These are phyloP conservation scores for Colossoma macropomum DNA, from an alignment of 2,113 vertebrate genomes.

Conservation along the genomic window DNA sequence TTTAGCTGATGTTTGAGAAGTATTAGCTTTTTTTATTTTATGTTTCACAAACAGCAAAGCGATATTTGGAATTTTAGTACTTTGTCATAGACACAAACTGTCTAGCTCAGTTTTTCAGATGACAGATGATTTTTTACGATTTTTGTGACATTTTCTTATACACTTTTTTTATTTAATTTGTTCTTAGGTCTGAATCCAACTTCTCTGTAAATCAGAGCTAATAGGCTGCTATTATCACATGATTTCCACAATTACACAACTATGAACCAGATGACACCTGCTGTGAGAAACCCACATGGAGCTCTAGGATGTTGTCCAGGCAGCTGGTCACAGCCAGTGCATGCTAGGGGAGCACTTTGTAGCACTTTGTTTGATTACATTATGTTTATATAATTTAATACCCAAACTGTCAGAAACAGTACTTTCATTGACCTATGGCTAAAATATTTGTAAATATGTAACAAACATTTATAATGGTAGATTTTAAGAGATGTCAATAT, in stretches of 20 bases:
- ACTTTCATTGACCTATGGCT: background rate
- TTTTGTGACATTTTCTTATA: background rate
- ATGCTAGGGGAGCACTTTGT: background rate
- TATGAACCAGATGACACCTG: background rate
- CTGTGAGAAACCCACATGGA: background rate
- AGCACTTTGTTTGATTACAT: conserved; percentile 5
- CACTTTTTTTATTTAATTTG: background rate
- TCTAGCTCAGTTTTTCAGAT: background rate
- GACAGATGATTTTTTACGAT: background rate
- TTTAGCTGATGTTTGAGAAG: no score
- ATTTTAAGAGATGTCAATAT: no score
- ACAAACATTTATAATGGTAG: background rate
- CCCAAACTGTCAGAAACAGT: background rate
- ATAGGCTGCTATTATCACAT: background rate
- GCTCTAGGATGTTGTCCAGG: background rate
- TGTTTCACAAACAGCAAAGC: no score
- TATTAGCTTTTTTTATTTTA: no score
- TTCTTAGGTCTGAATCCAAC: conserved; percentile 73
- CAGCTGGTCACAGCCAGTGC: background rate
- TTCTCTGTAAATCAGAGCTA: conserved; percentile 58
- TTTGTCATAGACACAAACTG: no score
- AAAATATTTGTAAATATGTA: background rate
- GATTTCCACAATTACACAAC: background rate
- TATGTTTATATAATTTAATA: background rate
- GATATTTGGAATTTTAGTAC: no score